phyloP scores from a whole-genome alignment of 2,797 vertebrate species.

The Ptychobarbus kaznakovi region DNA sequence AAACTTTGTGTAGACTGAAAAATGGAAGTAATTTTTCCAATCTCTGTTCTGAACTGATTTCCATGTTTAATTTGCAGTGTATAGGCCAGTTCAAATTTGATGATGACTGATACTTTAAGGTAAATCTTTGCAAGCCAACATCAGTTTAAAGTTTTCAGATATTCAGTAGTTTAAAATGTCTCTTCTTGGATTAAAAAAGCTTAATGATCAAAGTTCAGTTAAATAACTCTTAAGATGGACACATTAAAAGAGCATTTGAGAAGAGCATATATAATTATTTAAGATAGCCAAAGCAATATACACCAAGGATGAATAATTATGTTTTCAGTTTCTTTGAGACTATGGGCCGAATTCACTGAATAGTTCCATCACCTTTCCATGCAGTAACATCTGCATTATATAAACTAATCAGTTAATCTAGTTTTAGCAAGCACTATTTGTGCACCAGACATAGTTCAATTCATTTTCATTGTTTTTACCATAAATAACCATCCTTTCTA shows the following conservation, averaged over 20 bases:
- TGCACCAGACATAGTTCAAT: background rate
- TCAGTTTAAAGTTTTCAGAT: constrained; percentile 8
- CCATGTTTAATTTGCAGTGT: background rate
- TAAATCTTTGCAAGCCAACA: background rate
- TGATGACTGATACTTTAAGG: background rate
- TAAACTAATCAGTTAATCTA: background rate
- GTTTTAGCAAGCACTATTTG: background rate
- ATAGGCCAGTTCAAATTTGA: background rate
- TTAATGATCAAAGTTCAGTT: background rate
- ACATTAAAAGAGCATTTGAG: constrained; percentile 9
- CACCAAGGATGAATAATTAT: constrained; percentile 5
- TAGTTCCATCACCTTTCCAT: constrained; percentile 1
- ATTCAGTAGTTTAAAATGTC: background rate
- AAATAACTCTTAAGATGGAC: background rate
- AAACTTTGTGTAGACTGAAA: background rate
- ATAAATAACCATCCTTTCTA: background rate
- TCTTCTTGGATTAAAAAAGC: background rate
- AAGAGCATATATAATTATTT: background rate
- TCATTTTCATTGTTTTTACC: background rate
- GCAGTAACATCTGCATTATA: background rate
- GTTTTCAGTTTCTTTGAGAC: background rate
- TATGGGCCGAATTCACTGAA: background rate
- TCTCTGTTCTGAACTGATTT: background rate
- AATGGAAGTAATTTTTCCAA: background rate
- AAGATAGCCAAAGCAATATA: background rate